Base-by-base conservation (phyloP, 2,888 invertebrate genomes). In the Eristalinus sepulchralis region DNA sequence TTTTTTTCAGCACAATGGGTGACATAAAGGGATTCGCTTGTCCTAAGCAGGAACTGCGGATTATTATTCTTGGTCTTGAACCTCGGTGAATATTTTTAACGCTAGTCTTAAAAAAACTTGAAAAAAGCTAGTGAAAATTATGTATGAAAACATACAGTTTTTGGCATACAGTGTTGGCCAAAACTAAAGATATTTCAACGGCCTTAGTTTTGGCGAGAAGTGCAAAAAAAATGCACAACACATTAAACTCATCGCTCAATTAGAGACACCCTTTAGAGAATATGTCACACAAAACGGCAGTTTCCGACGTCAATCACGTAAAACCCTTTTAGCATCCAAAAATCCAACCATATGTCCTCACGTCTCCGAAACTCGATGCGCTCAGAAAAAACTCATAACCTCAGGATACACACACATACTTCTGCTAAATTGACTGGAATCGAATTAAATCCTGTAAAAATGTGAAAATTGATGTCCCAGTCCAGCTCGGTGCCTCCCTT, bases 391-490 rank as follows among this genome's bases (percentile, higher is more conserved):
- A 4, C 27, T 5, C 36, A 6, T 4, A 13, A 34, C 71, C 22
- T 39, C 24, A n/a, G 17, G n/a, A n/a, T n/a, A 27, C 27, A 27
- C 27, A 27, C 27, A 71, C 47, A 55, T 55, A 39, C 34, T 11
- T 17, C 39, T n/a, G 66, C 77, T 70, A 66, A 86, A 86, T 86
- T 78, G 85, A 86, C 55, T 82, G 85, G 55, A 86, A 82, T 64
- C 27, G 13, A 47, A 72, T 36, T 8, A n/a, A 64, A 66, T 13
- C 1, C 57, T 5, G 47, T 47, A 47, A 47, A 39, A 47, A 47
- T 20, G 6, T 13, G 10, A 60, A 6, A 39, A 57, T 60, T 57
- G 34, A 24, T 36, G 13, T 39, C 11, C 39, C 47, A 47, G 47
- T 47, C 47, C 17, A 8, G 17, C 17, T n/a, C 47, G 47, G 47